Evolutionary conservation across 2,888 invertebrate species (phyloP).

Genomic region (Thalpophila matura): DNA sequence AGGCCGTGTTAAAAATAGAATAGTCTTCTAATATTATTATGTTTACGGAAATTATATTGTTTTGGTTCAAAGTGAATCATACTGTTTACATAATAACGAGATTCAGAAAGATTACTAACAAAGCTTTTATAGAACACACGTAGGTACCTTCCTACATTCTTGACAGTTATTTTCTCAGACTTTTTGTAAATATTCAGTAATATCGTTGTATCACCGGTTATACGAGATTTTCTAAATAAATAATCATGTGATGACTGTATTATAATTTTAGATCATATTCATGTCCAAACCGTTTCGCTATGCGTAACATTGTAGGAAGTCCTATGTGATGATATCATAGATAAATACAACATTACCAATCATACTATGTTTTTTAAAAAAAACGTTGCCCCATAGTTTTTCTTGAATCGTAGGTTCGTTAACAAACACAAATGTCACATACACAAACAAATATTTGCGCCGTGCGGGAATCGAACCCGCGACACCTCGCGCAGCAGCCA

Average conservation of each 20-base stretch:
- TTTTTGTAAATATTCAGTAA: slow-evolving; percentile 41
- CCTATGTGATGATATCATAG: slow-evolving; percentile 52
- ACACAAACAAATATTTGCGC: no score
- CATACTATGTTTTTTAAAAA: no score
- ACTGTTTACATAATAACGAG: slow-evolving; percentile 1
- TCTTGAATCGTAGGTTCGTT: no score
- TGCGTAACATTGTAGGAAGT: slow-evolving; percentile 44
- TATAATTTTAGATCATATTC: slow-evolving; percentile 46
- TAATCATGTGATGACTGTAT: slow-evolving; percentile 48
- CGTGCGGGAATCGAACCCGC: no score
- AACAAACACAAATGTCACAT: no score
- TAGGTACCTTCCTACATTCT: no score
- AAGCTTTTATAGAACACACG: slow-evolving; percentile 38
- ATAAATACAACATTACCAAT: slow-evolving; percentile 32
- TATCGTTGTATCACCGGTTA: slow-evolving; percentile 41
- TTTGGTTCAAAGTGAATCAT: slow-evolving; percentile 42
- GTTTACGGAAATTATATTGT: neutral
- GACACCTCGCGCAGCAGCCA: no score
- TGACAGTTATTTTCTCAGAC: slow-evolving; percentile 15
- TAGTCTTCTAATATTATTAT: slow-evolving; percentile 9
- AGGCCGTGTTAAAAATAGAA: slow-evolving; percentile 25
- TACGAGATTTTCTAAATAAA: slow-evolving; percentile 36
- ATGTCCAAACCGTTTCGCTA: slow-evolving; percentile 43
- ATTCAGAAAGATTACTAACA: slow-evolving; percentile 21
- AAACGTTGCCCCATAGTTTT: no score